Evolutionary conservation across 1,140 invertebrate species (phyloP).

Genomic region (Drosophila takahashii): DNA sequence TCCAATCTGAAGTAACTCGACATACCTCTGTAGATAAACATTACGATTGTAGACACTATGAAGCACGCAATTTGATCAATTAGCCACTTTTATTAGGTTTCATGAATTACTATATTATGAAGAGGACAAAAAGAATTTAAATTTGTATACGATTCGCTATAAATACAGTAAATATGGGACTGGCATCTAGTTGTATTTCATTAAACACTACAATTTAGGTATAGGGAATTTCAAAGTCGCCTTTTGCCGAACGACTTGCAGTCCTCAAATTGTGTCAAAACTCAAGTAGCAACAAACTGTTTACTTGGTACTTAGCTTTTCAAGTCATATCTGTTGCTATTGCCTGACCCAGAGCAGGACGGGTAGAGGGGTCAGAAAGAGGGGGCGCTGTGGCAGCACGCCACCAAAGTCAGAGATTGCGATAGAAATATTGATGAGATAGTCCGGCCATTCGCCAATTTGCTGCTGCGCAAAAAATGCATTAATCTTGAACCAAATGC

Average conservation of each 20-base stretch:
- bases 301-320: conserved; percentile 52
- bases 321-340: conserved; percentile 30
- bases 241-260: conserved; percentile 20
- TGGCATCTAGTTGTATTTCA: too few species aligned
- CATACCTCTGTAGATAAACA: conserved; percentile 37
- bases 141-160: too few species aligned
- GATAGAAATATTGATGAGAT: conserved; percentile 38
- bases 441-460: conserved; percentile 20
- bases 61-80: not conserved
- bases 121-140: too few species aligned
- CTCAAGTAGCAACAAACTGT: conserved; percentile 67
- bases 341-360: not conserved
- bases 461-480: conserved; percentile 60
- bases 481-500: conserved; percentile 73
- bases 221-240: conserved; percentile 11
- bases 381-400: conserved; percentile 49
- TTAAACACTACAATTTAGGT: not conserved
- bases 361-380: not conserved
- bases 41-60: conserved; percentile 3
- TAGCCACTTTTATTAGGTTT: not conserved
- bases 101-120: too few species aligned
- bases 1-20: conserved; percentile 29
- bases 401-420: conserved; percentile 46
- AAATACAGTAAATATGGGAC: too few species aligned
- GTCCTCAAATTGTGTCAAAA: conserved; percentile 69